Evolutionary conservation across 2,888 invertebrate species (phyloP), one percentile per base, ranked within the genome.

Genomic region (Platycheirus rosarum): DNA sequence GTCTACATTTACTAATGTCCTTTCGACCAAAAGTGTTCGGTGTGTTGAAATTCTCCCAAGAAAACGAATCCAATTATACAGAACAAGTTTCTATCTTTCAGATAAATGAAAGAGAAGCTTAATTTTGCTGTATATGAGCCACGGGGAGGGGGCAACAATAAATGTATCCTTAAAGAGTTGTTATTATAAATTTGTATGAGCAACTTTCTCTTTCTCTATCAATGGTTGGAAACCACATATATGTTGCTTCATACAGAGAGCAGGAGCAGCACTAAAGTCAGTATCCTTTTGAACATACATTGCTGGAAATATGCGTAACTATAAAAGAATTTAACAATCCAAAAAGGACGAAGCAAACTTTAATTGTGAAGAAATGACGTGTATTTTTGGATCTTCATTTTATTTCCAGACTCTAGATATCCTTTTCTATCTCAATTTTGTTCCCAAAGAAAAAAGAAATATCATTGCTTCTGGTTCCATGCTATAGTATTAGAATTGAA

Each of bases 11-110:
- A 57, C 74, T 51, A 57, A 74, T 80, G 69, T 70, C 74, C 79
- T 65, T 74, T 69, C 68, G 57, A 68, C 49, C 57, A 46, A 80
- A 60, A 70, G 69, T 57, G 57, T 74, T 46, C 42, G 48, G 65
- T 75, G 65, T 75, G 51, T 70, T 66, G 79, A 69, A 74, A 65
- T 20, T 63, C n/a, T 53, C 62, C 18, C 7, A 82, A 82, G 71
- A 73, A 82, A 77, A 68, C 53, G 71, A 82, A 82, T 77, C 63
- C 82, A 73, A 82, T 82, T 82, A n/a, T n/a, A 82, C 68, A 53
- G 20, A 68, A 60, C 26, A 49, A 26, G 35, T 68, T 55, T 60
- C 37, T 20, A 11, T 16, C 18, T 0, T 55, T 55, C 37, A 20
- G 37, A 20, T 55, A 16, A 37, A 9, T 7, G 4, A n/a, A n/a